Base-by-base conservation (phyloP, 1,140 invertebrate species). In the Agrilus planipennis region DNA sequence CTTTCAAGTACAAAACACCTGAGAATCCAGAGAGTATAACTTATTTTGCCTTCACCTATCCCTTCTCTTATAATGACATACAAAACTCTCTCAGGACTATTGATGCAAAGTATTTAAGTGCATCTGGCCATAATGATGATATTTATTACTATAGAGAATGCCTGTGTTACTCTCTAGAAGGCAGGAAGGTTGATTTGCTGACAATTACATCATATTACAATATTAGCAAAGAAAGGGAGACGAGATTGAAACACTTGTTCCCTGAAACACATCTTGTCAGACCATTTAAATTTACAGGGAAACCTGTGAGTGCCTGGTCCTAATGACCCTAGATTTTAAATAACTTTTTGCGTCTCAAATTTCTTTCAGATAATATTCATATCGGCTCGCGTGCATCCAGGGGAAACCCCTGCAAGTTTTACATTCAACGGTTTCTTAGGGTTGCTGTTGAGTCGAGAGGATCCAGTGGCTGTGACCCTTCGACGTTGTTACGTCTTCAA, bases 21-120 rank as follows among this genome's bases (percentile, higher is more conserved):
- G 81, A 86, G 46, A 80, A 84, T 58, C 54, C 63, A 16, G 76
- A 77, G 51, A 76, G 79, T 3, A 75, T 77, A 10, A 81, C 79
- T 15, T 92, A 89, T 63, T 87, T 93, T 69, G 88, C 89, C 1
- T 94, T 93, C 61, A 90, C 88, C 18, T 93, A 86, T 65, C 90
- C 90, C 14, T 92, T 80, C 65, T 82, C 86, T 0, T 92, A 89
- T 55, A 69, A 71, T 0, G 87, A 93, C 52, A 65, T 87, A 30
- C 83, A 87, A 64, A 76, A 77, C 42, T 72, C 77, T 51, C 58
- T 86, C 11, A 63, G 68, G 40, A 67, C 67, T 28, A 68, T 84
- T 22, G 81, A 86, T 58, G 55, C 62, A 25, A 72, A 70, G 54
- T 75, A 75, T 61, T 42, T 64, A 27, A 60, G 58, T n/a, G 28